phyloP scores from a whole-genome alignment of 2,113 vertebrate genomes.

The Sturnira hondurensis region DNA sequence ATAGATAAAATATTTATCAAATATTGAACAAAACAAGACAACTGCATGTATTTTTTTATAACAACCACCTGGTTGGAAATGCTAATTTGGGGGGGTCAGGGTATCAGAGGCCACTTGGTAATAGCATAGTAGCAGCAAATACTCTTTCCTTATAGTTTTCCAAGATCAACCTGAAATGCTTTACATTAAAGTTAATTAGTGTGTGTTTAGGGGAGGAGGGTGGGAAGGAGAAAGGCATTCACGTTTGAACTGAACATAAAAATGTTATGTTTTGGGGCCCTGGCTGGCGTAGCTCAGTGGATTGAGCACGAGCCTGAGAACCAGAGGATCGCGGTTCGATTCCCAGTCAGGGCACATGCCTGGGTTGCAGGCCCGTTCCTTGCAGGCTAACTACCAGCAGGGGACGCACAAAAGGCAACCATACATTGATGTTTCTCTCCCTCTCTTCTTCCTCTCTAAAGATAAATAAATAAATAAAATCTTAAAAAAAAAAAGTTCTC shows the following conservation, averaged over 20 bases:
- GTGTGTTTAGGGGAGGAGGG: not conserved
- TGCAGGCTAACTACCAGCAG: too few species aligned
- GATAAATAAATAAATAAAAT: too few species aligned
- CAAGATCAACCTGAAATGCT: slow-evolving; percentile 1
- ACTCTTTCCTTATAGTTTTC: slow-evolving; percentile 65
- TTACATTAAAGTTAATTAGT: not conserved
- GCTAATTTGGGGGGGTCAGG: slow-evolving; percentile 60
- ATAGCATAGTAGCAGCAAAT: slow-evolving; percentile 59
- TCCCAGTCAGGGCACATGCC: too few species aligned
- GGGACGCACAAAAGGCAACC: too few species aligned
- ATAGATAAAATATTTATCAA: slow-evolving; percentile 68
- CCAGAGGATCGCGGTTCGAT: too few species aligned
- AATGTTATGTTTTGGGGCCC: not conserved
- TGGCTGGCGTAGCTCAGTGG: too few species aligned
- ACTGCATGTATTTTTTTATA: slow-evolving; percentile 69
- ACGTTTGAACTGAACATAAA: not conserved
- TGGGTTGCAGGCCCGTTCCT: too few species aligned
- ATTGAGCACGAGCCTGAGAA: too few species aligned
- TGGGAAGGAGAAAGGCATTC: not conserved
- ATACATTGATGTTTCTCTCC: too few species aligned
- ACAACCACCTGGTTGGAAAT: slow-evolving; percentile 73
- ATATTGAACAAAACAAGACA: slow-evolving; percentile 68
- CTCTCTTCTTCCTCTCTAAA: too few species aligned
- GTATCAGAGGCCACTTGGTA: slow-evolving; percentile 61
- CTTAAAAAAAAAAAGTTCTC: too few species aligned